Percentiles rank a stretch among this genome's conserved stretches.
Evolutionary conservation across 2,888 invertebrate genomes (phyloP).

Genomic region (Drosophila quinaria): DNA sequence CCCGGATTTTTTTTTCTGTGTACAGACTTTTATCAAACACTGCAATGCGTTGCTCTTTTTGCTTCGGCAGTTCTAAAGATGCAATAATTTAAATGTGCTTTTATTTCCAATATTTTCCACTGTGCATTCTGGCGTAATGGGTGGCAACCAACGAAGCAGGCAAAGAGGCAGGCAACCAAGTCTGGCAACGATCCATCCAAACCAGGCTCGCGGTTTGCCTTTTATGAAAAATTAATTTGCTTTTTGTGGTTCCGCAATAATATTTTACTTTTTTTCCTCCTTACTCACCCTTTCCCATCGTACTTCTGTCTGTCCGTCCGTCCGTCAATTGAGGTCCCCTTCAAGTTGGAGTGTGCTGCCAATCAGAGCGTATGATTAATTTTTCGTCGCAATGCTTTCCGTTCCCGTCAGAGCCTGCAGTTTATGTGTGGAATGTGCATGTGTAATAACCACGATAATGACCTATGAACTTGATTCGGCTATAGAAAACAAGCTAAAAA

Average conservation of each 20-base stretch:
- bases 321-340: conserved; percentile 45
- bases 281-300: background rate
- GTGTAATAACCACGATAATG: conserved; percentile 15
- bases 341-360: conserved; percentile 64
- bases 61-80: too few relatives aligned
- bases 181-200: conserved; percentile 17
- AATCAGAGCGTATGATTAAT: conserved; percentile 82
- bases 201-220: conserved; percentile 66
- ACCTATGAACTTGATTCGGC: conserved; percentile 11
- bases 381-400: conserved; percentile 63
- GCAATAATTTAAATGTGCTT: too few relatives aligned
- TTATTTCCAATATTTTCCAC: background rate
- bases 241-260: conserved; percentile 77
- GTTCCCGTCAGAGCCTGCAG: conserved; percentile 13
- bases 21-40: too few relatives aligned
- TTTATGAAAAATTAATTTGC: conserved; percentile 81
- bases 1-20: too few relatives aligned
- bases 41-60: too few relatives aligned
- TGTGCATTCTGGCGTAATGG: background rate
- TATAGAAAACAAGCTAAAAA: background rate
- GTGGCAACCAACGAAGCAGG: background rate
- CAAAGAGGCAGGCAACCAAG: background rate
- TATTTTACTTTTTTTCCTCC: conserved; percentile 51
- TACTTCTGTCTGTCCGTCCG: background rate
- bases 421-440: conserved; percentile 9